Evolutionary conservation across 2,888 invertebrate genomes (phyloP).

Genomic region (Esperia sulphurella): DNA sequence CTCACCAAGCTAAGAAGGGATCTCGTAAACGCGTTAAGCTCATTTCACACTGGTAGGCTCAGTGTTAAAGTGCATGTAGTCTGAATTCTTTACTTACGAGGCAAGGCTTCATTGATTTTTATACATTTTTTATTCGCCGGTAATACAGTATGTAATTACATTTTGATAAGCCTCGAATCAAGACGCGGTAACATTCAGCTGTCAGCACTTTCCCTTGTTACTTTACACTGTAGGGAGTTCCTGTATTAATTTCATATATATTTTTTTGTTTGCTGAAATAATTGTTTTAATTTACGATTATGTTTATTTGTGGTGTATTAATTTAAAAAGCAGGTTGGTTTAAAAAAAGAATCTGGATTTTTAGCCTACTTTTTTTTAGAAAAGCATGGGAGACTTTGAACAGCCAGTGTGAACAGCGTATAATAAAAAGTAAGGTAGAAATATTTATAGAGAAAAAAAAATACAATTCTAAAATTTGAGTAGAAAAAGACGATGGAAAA

Average conservation of each 20-base stretch:
- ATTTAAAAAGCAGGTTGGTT: no score
- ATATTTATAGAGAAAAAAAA: no score
- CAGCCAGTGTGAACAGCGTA: no score
- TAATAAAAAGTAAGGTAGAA: no score
- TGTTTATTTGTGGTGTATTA: background rate
- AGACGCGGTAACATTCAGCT: constrained; percentile 47
- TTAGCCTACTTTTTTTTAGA: no score
- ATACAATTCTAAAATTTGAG: no score
- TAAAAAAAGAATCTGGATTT: no score
- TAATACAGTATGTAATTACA: constrained; percentile 48
- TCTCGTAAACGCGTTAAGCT: constrained; percentile 22
- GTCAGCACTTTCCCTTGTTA: constrained; percentile 49
- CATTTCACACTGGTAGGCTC: no score
- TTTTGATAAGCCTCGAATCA: constrained; percentile 43
- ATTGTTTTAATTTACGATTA: no score
- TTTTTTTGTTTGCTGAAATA: constrained; percentile 24
- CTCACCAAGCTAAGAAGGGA: constrained; percentile 31
- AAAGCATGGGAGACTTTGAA: no score
- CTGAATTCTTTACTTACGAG: background rate
- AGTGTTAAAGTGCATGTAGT: no score
- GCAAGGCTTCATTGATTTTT: constrained; percentile 44
- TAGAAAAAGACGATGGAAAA: no score
- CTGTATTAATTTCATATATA: constrained; percentile 28
- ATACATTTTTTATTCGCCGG: constrained; percentile 34
- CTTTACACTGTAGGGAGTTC: constrained; percentile 18